Evolutionary conservation across 2,113 vertebrate species (phyloP), one percentile per base, ranked within the genome.

Genomic region (Serilophus lunatus): DNA sequence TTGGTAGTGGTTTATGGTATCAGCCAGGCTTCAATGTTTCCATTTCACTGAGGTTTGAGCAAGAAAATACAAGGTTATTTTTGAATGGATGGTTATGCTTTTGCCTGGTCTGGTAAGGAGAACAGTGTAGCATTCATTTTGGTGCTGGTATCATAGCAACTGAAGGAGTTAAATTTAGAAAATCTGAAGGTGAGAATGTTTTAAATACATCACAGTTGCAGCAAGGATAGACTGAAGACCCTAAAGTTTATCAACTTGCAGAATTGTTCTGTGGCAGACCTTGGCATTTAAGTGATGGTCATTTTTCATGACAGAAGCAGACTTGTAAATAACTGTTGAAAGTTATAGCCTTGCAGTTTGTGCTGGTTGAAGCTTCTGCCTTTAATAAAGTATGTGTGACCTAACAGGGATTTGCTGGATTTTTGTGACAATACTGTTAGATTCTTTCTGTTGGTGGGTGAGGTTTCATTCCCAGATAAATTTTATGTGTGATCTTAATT

Each of bases 141-240:
- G 35, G 60, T 93, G 38, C 72, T 81, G 76, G 92, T 93, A 78
- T 90, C 82, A 31, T 89, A 94, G 96, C 94, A 95, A 94, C 89
- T 70, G 72, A 77, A 90, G 49, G 44, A 95, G 69, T 83, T 92
- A 88, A 80, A 93, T 82, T 86, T 80, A 95, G 86, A 51, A 95
- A 95, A 88, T 44, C 33, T 4, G 1, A 81, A 91, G 42, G 64
- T 64, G 56, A 78, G 45, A 66, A 23, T 69, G 81, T 92, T 93
- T 89, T 45, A 84, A 89, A 64, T 74, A 33, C 18, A n/a, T 72
- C 75, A 45, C 61, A 84, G 1, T 49, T 86, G 28, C 50, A 88
- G 26, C 45, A 88, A 77, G 72, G 70, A 40, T 53, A 60, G 42
- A 31, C 9, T 76, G 63, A 79, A 82, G 85, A 77, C 26, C 29